phyloP scores from a whole-genome alignment of 2,797 vertebrate species.

The Sebastes wilsoni region DNA sequence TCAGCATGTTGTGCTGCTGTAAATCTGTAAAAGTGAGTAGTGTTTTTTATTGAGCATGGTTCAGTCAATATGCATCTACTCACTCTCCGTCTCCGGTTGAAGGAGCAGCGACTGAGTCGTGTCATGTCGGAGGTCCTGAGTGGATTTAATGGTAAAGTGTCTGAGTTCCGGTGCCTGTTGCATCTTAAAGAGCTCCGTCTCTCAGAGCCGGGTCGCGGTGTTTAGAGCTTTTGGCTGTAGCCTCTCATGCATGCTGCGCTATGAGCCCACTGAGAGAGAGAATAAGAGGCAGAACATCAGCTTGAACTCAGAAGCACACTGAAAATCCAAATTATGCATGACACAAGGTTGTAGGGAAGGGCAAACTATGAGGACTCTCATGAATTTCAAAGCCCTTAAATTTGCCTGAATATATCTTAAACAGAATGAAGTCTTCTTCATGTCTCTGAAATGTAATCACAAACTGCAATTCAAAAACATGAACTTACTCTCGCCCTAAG shows the following conservation, averaged over 20 bases:
- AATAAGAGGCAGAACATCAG: conserved; percentile 27
- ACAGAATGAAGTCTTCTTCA: neutral
- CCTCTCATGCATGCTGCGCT: conserved; percentile 23
- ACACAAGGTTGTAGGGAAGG: conserved; percentile 57
- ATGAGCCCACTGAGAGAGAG: conserved; percentile 12
- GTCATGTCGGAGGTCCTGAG: neutral
- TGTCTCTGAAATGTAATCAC: conserved; percentile 24
- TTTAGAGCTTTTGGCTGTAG: conserved; percentile 54
- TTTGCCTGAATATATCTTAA: conserved; percentile 13
- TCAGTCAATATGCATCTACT: conserved; percentile 2
- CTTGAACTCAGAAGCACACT: conserved; percentile 28
- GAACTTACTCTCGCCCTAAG: neutral
- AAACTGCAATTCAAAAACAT: conserved; percentile 1
- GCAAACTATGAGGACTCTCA: conserved; percentile 32
- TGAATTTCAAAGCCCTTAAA: conserved; percentile 54
- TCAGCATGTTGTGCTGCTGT: neutral
- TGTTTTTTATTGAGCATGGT: neutral
- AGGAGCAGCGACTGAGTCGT: neutral
- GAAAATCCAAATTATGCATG: conserved; percentile 36
- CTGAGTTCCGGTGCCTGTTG: conserved; percentile 15
- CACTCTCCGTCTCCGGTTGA: neutral
- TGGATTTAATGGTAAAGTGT: conserved; percentile 20
- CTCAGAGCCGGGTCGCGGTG: conserved; percentile 10
- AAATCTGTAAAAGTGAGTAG: neutral
- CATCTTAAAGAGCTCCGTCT: conserved; percentile 26